Percentiles rank a stretch among this genome's conserved stretches.
Evolutionary conservation across 2,888 invertebrate genomes (phyloP).

Genomic region (Tetranychus truncatus): DNA sequence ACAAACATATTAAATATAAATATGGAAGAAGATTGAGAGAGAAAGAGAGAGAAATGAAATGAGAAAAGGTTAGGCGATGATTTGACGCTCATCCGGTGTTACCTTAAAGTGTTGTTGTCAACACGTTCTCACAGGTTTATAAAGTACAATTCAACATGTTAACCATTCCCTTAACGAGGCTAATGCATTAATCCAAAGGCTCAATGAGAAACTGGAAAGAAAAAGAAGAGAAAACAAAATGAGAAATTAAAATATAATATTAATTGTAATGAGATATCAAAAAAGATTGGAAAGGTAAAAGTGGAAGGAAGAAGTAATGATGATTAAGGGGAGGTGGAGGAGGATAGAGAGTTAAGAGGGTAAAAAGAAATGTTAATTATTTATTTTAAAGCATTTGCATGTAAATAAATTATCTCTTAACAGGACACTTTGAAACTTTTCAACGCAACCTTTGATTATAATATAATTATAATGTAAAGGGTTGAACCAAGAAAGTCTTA

Average conservation of each 20-base stretch:
- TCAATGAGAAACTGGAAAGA: neutral
- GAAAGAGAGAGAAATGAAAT: neutral
- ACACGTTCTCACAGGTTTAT: neutral
- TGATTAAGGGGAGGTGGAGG: neutral
- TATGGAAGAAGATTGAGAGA: neutral
- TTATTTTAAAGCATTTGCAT: neutral
- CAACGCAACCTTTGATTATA: neutral
- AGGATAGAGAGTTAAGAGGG: neutral
- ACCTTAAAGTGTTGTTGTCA: neutral
- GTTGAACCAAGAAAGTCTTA: neutral
- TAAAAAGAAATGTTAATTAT: neutral
- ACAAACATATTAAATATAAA: neutral
- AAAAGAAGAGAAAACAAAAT: neutral
- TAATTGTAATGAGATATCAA: neutral
- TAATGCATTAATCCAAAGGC: neutral
- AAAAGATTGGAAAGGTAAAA: neutral
- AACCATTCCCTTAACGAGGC: neutral
- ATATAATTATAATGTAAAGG: slow-evolving; percentile 1
- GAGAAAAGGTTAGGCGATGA: neutral
- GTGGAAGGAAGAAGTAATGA: neutral
- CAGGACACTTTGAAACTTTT: neutral
- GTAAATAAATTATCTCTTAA: neutral
- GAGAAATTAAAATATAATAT: neutral
- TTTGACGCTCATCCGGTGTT: neutral
- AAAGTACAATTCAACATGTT: neutral